These are phyloP conservation scores for Otolemur garnettii DNA, from an alignment of 2,113 vertebrate species.

Conservation along the genomic window DNA sequence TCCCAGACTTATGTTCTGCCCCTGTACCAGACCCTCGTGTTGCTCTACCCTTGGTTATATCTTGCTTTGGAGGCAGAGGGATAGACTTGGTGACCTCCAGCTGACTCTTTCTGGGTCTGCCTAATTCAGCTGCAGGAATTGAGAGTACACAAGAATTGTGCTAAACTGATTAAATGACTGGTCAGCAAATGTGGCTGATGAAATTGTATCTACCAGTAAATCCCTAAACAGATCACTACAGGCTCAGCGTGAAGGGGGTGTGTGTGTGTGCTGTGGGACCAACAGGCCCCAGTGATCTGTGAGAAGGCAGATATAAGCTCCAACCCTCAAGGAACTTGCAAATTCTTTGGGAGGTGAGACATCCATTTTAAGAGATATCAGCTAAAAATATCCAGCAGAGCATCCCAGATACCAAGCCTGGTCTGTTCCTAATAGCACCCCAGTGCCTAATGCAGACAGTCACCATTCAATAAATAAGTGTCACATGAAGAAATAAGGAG, in stretches of 20 bases:
- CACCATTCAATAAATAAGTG: neutral
- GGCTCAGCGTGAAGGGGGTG: neutral
- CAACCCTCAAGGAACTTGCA: neutral
- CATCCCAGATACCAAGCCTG: neutral
- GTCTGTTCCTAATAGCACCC: neutral
- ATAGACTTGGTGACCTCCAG: neutral
- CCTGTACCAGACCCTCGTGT: neutral
- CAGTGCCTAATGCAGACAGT: neutral
- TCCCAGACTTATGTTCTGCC: neutral
- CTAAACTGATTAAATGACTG: neutral
- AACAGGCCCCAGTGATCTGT: fast-evolving
- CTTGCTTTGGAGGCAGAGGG: neutral
- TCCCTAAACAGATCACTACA: neutral
- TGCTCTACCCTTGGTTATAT: neutral
- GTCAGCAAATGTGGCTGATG: neutral
- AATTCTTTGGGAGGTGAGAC: neutral
- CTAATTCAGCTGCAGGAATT: neutral
- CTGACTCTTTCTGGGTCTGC: neutral
- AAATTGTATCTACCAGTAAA: neutral
- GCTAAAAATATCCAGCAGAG: neutral
- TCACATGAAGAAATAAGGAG: neutral
- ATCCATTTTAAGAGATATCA: neutral
- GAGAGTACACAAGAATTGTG: neutral
- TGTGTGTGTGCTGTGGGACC: neutral
- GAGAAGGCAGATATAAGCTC: neutral